Conservation (phyloP, 2,113 vertebrate genomes). For the Colistium nudipinnis region DNA sequence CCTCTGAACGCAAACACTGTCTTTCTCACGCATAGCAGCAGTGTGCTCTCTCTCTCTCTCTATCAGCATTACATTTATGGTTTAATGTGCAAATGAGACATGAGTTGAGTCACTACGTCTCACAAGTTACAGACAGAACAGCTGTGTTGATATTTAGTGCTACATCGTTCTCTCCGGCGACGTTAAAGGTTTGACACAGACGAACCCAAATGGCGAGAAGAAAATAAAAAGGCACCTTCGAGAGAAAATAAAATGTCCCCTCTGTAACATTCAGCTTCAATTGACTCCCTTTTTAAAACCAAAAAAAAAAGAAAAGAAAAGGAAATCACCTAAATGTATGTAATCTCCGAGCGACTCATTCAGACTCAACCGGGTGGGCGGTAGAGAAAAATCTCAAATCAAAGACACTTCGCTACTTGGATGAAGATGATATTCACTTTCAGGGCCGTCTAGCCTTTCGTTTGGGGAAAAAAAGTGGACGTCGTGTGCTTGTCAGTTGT, state of each 20-base stretch:
- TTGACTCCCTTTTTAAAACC: conserved; percentile 64
- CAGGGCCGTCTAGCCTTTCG: conserved; percentile 25
- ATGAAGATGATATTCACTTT: conserved; percentile 34
- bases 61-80: conserved; percentile 38
- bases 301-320: conserved; percentile 31
- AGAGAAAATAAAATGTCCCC: conserved; percentile 71
- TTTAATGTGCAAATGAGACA: conserved; percentile 65
- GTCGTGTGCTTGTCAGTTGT: conserved; percentile 62
- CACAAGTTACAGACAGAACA: conserved; percentile 32
- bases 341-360: conserved; percentile 44
- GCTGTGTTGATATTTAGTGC: conserved; percentile 36
- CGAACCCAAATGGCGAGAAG: conserved; percentile 73
- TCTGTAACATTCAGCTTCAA: conserved; percentile 79
- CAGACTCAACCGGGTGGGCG: conserved; percentile 20
- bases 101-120: conserved; percentile 42
- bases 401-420: conserved; percentile 37
- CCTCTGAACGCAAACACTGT: conserved; percentile 35
- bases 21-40: conserved; percentile 66
- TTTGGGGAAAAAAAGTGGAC: conserved; percentile 21
- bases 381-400: conserved; percentile 24
- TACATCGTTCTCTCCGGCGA: conserved; percentile 38
- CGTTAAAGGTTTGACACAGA: conserved; percentile 64
- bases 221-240: conserved; percentile 88
- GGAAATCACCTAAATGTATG: conserved; percentile 66
- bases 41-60: conserved; percentile 50